phyloP scores from a whole-genome alignment of 2,113 vertebrate genomes.

The Muntiacus muntjak region DNA sequence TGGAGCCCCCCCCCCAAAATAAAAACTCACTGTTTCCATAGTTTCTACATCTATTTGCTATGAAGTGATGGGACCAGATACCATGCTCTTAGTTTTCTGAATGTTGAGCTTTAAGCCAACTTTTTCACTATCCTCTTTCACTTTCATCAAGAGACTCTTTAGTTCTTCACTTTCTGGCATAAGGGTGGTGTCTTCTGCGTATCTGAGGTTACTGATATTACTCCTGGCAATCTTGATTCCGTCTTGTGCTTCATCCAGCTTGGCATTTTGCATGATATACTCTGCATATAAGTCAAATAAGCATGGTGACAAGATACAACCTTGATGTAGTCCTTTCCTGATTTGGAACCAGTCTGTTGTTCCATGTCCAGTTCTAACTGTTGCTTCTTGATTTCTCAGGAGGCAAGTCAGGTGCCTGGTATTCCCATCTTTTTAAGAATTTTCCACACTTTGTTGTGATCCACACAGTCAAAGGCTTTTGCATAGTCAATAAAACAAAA shows the following conservation, averaged over 20 bases:
- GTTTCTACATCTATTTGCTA: neutral
- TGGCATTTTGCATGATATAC: neutral
- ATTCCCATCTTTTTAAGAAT: neutral
- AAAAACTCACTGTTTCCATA: neutral
- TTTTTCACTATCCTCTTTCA: neutral
- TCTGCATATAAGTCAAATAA: neutral
- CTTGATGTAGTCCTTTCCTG: neutral
- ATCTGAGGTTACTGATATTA: neutral
- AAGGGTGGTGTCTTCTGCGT: neutral
- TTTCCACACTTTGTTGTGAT: neutral
- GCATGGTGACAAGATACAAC: neutral
- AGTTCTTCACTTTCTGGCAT: neutral
- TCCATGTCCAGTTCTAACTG: neutral
- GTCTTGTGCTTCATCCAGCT: neutral
- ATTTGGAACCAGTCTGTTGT: neutral
- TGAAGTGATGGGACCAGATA: neutral
- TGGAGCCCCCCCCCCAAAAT: neutral
- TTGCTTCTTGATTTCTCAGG: neutral
- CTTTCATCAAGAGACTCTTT: neutral
- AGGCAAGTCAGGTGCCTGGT: neutral
- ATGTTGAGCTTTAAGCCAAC: neutral
- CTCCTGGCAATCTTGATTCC: neutral
- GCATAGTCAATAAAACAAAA: neutral
- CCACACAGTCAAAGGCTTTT: neutral
- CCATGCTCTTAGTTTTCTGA: neutral